Base-by-base conservation (phyloP, 1,140 invertebrate species). In the Penaeus vannamei region DNA sequence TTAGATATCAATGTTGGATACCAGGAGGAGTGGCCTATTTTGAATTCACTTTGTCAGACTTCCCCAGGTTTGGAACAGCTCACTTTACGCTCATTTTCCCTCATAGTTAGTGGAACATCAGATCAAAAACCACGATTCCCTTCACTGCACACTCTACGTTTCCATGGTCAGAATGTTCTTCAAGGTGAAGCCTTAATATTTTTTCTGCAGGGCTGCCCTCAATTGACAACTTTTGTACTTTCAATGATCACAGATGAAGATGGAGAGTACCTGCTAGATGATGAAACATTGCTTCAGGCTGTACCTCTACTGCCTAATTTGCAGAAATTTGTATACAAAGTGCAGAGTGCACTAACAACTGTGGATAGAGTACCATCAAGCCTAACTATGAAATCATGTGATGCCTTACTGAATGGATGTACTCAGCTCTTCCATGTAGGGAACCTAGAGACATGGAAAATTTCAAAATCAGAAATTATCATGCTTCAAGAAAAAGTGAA, bases 261-360 rank as follows among this genome's bases (percentile, higher is more conserved):
- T 59, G 82, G 82, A 19, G 87, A 89, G 23, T 29, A 23, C 23
- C 87, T 84, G 46, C 69, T 89, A 7, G 83, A 85, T 79, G 82
- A 89, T 66, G 53, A 80, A 22, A 89, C 64, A 23, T 59, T 89
- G 12, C n/a, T 84, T 10, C 82, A 84, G 46, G 87, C 87, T 62
- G 59, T 83, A 22, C 87, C 87, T 22, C 17, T 84, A 36, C 62
- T 89, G 60, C 32, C 82, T 79, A 77, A 79, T 32, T n/a, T 89
- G 60, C 82, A 89, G 32, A 89, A 89, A 85, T 89, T 89, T 89
- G 69, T 85, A n/a, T 89, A 89, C 53, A 89, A 89, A 79, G 87
- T 89, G 42, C 87, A 89, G 36, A 84, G 87, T 85, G 87, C 87
- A 53, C 60, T 89, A 14, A 84, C 69, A n/a, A 80, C 81, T 3